Conservation (phyloP, 1,140 invertebrate species). For the Nebria ingens region DNA sequence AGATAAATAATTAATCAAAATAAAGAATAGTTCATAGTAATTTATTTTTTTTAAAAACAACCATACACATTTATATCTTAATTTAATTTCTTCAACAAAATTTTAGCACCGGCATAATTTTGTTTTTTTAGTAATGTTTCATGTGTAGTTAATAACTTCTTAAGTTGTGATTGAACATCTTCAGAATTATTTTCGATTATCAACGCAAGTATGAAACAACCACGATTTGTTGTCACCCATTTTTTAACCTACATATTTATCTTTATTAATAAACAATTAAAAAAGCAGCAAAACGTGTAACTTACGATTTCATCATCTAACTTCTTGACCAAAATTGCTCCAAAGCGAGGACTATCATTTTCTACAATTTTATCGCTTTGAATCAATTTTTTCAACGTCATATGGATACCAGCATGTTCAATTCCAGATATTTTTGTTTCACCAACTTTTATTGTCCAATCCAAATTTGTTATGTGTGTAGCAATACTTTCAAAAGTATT, state of each 20-base stretch:
- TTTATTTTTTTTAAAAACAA: no score
- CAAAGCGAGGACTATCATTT: conserved; percentile 35
- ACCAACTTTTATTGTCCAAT: conserved; percentile 36
- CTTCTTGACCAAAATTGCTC: conserved; percentile 33
- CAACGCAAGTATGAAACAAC: conserved; percentile 47
- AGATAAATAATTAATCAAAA: no score
- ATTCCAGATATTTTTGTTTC: conserved; percentile 45
- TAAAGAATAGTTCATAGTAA: no score
- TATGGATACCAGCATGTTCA: conserved; percentile 72
- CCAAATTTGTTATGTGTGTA: conserved; percentile 34
- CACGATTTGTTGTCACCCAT: conserved; percentile 48
- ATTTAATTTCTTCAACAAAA: conserved; percentile 41
- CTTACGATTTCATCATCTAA: conserved; percentile 47
- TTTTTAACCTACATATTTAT: conserved; percentile 31
- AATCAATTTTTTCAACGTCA: conserved; percentile 70
- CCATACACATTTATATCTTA: no score
- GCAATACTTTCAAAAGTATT: conserved; percentile 36
- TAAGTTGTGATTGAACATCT: conserved; percentile 22
- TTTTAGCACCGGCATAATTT: conserved; percentile 36
- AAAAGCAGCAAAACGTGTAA: conserved; percentile 21
- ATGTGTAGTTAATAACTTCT: conserved; percentile 23
- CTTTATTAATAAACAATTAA: conserved; percentile 16
- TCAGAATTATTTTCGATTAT: conserved; percentile 37
- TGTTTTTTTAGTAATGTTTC: conserved; percentile 32
- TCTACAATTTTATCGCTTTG: conserved; percentile 46